Evolutionary conservation across 1,140 invertebrate genomes (phyloP), one percentile per base, ranked within the genome.

Genomic region (Drosophila subpulchrella): DNA sequence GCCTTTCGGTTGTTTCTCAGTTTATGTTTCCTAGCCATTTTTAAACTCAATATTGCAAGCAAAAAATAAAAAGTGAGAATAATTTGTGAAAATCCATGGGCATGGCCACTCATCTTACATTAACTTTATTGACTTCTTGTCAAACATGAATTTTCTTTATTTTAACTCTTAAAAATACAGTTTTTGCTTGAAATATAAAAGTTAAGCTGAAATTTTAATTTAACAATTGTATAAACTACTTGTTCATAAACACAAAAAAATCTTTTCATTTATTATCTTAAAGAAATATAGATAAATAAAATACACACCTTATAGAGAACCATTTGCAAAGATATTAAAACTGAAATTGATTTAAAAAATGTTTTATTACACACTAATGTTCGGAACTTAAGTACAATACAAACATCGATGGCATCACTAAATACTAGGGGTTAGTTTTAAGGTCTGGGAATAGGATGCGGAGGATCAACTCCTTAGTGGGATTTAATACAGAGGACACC

Each of bases 381-480:
- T 61, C 27, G 59, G 59, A 83, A 58, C 83, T 88, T 88, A 88
- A 88, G 83, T 88, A 88, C 83, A 86, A 72, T 57, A 86, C 55
- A 84, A 79, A 88, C 71, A 77, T 66, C 67, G 63, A 88, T 88
- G 83, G 83, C 76, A 77, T 65, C 47, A 54, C 84, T 89, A 83
- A 57, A 63, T 27, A 63, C 83, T 89, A 89, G 61, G 51, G 51
- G 17, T 65, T 59, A 44, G 38, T 24, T 58, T 30, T 46, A 41
- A 44, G 17, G 20, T 48, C 32, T 42, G 62, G 63, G 11, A 20
- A 27, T 42, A 42, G 50, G 48, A 62, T 44, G 61, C 13, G 48
- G 44, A 56, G 58, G 15, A 34, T 20, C 24, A 53, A 41, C 32
- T 73, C 57, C 46, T 53, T 55, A 1, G 44, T 48, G 41, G 51